Percentiles rank a stretch among this genome's conserved stretches.
Conservation (phyloP, 2,888 invertebrate species). For the Callyntrura guangdongensis region DNA sequence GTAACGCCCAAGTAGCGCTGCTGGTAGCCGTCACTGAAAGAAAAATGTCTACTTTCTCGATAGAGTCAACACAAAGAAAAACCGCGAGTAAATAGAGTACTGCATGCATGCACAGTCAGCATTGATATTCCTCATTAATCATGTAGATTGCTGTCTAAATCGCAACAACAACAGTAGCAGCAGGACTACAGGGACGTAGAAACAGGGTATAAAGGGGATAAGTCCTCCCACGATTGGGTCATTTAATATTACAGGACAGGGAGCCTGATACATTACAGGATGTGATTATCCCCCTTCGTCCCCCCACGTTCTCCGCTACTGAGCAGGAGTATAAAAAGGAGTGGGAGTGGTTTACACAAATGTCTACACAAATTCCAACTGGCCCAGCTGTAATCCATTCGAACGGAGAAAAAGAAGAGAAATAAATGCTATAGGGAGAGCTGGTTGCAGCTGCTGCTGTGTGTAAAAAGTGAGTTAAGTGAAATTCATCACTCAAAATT, state of each 20-base stretch:
- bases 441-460: background rate
- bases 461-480: conserved; percentile 26
- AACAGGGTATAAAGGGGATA: no score
- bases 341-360: no score
- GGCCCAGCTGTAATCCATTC: no score
- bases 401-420: conserved; percentile 29
- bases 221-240: no score
- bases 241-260: no score
- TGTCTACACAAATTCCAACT: no score
- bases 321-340: no score
- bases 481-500: conserved; percentile 48
- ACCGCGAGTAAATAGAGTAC: background rate
- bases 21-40: background rate
- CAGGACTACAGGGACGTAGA: no score
- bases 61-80: conserved; percentile 27
- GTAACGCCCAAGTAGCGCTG: background rate
- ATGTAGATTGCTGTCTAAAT: conserved; percentile 70
- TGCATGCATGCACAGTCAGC: conserved; percentile 6
- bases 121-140: conserved; percentile 69
- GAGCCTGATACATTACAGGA: no score
- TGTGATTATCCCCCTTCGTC: no score
- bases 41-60: background rate
- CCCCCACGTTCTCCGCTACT: no score
- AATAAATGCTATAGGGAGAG: background rate
- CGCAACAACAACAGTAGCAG: background rate